Percentiles rank a stretch among this genome's conserved stretches.
Evolutionary conservation across 2,113 vertebrate species (phyloP).

Genomic region (Tupaia chinensis): DNA sequence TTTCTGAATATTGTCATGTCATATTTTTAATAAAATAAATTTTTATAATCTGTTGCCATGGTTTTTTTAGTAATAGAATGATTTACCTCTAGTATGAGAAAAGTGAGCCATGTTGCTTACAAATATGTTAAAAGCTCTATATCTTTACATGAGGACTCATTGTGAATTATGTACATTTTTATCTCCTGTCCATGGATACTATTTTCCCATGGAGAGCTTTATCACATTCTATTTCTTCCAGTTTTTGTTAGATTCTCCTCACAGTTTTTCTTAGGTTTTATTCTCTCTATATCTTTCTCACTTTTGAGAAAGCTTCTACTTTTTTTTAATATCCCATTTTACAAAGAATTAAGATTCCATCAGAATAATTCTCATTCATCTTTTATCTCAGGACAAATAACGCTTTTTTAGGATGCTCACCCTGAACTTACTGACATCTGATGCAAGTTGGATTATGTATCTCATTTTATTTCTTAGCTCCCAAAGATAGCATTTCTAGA

Average conservation of each 20-base stretch:
- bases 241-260: not conserved
- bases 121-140: not conserved
- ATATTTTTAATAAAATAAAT: not conserved
- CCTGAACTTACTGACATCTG: not conserved
- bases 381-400: not conserved
- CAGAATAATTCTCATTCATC: not conserved
- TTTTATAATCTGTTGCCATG: not conserved
- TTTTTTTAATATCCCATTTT: not conserved
- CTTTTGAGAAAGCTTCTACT: not conserved
- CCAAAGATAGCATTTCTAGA: not conserved
- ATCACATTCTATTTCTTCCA: not conserved
- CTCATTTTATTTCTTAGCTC: not conserved
- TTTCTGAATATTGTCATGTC: not conserved
- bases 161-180: not conserved
- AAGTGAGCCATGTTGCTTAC: not conserved
- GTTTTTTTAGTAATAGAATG: not conserved
- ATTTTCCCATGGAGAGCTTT: not conserved
- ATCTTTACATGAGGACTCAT: not conserved
- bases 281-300: not conserved
- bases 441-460: not conserved
- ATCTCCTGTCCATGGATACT: not conserved
- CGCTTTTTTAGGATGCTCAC: not conserved
- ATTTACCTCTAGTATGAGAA: not conserved
- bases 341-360: not conserved
- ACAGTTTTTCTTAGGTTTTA: not conserved